Percentiles rank a stretch among this genome's conserved stretches.
Conservation (phyloP, 2,888 invertebrate genomes). For the Lycocerus yunnanus region DNA sequence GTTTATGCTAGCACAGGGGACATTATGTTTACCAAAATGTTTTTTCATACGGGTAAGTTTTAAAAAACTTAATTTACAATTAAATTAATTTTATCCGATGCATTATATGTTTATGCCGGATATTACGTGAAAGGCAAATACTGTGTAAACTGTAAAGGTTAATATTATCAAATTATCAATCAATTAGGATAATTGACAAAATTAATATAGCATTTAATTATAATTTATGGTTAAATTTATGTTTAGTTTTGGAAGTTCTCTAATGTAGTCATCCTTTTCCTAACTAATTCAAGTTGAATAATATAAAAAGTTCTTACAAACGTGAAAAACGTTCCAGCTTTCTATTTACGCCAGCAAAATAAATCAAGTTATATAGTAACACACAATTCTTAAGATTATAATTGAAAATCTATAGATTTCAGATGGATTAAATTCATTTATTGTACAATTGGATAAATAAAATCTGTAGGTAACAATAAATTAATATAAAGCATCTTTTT, state of each 20-base stretch:
- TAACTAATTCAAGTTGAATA: not conserved
- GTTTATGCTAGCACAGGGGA: slow-evolving; percentile 39
- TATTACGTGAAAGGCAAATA: not conserved
- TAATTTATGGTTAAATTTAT: not conserved
- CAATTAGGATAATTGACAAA: not conserved
- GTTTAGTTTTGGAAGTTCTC: not conserved
- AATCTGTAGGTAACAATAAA: not conserved
- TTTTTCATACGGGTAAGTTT: slow-evolving; percentile 37
- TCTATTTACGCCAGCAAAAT: not conserved
- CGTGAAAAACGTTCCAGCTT: not conserved
- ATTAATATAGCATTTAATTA: not conserved
- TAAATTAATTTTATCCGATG: not conserved
- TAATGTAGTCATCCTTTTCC: not conserved
- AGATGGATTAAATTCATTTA: not conserved
- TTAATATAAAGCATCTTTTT: too few species aligned
- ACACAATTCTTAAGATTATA: not conserved
- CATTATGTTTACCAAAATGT: slow-evolving; percentile 36
- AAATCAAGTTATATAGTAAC: not conserved
- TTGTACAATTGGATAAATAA: not conserved
- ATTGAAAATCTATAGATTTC: not conserved
- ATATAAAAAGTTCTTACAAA: not conserved
- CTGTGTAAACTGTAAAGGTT: too few species aligned
- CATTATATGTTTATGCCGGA: too few species aligned
- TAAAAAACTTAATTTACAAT: not conserved
- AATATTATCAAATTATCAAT: not conserved